Evolutionary conservation across 2,113 vertebrate species (phyloP), one percentile per base, ranked within the genome.

Genomic region (Mirounga angustirostris): DNA sequence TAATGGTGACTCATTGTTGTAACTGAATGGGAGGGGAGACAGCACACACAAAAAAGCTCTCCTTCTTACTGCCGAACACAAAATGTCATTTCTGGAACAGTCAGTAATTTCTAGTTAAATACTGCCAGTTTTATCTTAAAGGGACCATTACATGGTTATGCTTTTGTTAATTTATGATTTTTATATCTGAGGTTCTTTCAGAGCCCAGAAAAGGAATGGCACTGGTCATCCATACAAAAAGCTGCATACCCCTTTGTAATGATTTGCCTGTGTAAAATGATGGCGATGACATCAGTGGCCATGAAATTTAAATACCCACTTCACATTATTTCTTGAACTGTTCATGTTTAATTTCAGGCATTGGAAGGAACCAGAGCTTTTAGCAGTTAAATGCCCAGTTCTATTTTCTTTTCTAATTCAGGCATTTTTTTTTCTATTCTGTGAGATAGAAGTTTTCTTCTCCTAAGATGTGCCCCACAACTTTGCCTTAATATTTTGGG

Each of bases 1-100:
- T 97, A 91, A 65, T 36, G 81, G 94, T 98, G 97, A 98, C 91
- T 98, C 97, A 98, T 40, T 56, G 87, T 81, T 95, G 78, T 82
- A 94, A 54, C 52, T 2, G 0, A 93, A 84, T 28, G 93, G 93
- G 85, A 93, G 76, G 58, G 65, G 71, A 91, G 96, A 85, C 87
- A 85, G 81, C 69, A 96, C 40, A 88, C 83, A 79, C 43, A 33
- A 1, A 63, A 79, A 93, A 74, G 73, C 69, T 78, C 83, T 88
- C 40, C 36, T 11, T 63, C 95, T 95, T 36, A 56, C 52, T 54
- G 79, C 58, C 59, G 87, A 97, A 52, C 93, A 92, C 83, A 90
- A 74, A 87, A 46, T 96, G 61, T 91, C 96, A 83, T 91, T 91
- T 94, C 73, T 96, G 90, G 94, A 91, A 91, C 43, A 73, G 54